A percentile compares a stretch with the other conserved stretches of the same genome.
phyloP scores from a whole-genome alignment of 2,888 invertebrate genomes.

The Mesochorus sp. region DNA sequence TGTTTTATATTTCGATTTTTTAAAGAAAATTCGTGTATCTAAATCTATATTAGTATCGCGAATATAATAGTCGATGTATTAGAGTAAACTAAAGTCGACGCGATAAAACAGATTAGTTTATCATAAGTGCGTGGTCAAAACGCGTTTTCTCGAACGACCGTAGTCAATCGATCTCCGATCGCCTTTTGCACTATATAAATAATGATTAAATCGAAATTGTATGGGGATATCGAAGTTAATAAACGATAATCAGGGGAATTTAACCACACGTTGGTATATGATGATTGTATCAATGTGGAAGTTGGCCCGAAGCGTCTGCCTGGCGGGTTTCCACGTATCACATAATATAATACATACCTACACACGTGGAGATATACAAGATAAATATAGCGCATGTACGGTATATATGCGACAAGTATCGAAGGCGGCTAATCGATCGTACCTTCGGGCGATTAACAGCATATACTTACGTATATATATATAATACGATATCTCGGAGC shows the following conservation, averaged over 20 bases:
- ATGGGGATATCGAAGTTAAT: conserved; percentile 51
- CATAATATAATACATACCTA: background rate
- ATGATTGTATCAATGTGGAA: conserved; percentile 27
- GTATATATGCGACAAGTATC: conserved; percentile 45
- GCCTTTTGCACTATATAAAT: conserved; percentile 51
- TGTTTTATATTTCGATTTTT: no score
- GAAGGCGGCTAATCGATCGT: conserved; percentile 54
- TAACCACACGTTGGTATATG: conserved; percentile 32
- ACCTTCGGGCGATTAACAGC: conserved; percentile 37
- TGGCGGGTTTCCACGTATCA: background rate
- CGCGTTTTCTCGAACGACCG: conserved; percentile 2
- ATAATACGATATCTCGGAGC: conserved; percentile 35
- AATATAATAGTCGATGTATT: no score
- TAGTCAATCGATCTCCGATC: conserved; percentile 46
- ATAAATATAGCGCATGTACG: conserved; percentile 8
- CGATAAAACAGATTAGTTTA: conserved; percentile 21
- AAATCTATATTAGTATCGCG: no score
- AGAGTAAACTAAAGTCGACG: background rate
- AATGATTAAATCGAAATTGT: conserved; percentile 53
- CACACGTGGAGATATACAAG: background rate
- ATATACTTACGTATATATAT: background rate
- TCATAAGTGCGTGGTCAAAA: conserved; percentile 20
- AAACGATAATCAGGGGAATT: conserved; percentile 58
- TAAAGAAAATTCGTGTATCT: no score
- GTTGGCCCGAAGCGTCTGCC: conserved; percentile 27